These are phyloP conservation scores for Eleginops maclovinus DNA, from an alignment of 2,113 vertebrate species.

Conservation along the genomic window DNA sequence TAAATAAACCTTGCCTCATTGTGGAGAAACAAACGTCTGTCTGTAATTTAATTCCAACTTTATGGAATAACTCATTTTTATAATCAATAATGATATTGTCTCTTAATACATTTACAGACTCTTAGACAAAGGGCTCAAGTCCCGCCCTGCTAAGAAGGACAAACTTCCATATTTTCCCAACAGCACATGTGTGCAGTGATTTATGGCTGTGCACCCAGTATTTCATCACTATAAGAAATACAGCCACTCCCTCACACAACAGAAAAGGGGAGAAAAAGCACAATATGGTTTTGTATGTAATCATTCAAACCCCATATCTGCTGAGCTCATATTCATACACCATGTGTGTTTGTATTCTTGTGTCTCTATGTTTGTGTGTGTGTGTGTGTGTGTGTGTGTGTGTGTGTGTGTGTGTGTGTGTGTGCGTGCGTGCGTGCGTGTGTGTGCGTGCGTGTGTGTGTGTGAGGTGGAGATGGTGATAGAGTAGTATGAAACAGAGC, in stretches of 20 bases:
- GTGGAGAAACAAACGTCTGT: background rate
- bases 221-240: conserved; percentile 63
- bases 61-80: background rate
- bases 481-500: conserved; percentile 47
- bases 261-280: background rate
- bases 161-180: conserved; percentile 45
- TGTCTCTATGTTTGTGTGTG: conserved; percentile 4
- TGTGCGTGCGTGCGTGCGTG: conserved; percentile 4
- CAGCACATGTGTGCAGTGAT: conserved; percentile 55
- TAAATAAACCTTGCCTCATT: too few species aligned
- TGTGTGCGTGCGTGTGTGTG: too few species aligned
- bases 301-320: conserved; percentile 30
- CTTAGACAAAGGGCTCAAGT: conserved; percentile 16
- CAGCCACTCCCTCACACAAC: conserved; percentile 42
- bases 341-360: background rate
- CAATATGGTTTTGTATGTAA: background rate
- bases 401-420: background rate
- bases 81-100: too few species aligned
- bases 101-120: conserved; percentile 8
- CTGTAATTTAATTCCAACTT: background rate
- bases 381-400: conserved; percentile 12
- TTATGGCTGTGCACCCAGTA: conserved; percentile 50
- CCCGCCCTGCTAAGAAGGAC: background rate
- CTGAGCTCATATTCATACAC: conserved; percentile 37
- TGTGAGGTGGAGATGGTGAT: conserved; percentile 27